Evolutionary conservation across 2,797 vertebrate genomes (phyloP).

Genomic region (Urosaurus nigricauda): DNA sequence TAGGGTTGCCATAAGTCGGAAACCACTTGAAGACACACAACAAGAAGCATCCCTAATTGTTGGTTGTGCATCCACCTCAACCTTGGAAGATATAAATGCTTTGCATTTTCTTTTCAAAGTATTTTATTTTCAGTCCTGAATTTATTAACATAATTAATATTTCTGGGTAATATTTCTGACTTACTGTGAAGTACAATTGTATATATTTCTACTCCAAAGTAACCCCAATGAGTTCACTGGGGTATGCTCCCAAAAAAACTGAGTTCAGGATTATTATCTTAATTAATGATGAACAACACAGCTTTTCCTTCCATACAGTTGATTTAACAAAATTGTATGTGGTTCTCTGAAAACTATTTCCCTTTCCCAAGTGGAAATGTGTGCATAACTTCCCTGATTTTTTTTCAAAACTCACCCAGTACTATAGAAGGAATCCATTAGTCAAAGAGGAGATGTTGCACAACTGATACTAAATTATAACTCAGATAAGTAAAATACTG

Average conservation of each 20-base stretch:
- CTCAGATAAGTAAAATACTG: not conserved
- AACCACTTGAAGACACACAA: too few relatives aligned
- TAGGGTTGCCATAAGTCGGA: too few relatives aligned
- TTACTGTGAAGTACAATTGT: not conserved
- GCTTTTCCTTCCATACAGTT: not conserved
- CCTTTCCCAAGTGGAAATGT: not conserved
- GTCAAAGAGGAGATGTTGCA: not conserved
- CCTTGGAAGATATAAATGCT: too few relatives aligned
- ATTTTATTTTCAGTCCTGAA: too few relatives aligned
- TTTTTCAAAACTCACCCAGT: not conserved
- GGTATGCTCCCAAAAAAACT: not conserved
- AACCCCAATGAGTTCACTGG: not conserved
- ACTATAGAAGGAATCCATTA: constrained; percentile 4
- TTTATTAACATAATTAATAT: too few relatives aligned
- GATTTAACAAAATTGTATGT: not conserved
- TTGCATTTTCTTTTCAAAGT: too few relatives aligned
- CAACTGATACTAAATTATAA: not conserved
- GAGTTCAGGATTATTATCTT: not conserved
- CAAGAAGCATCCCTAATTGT: too few relatives aligned
- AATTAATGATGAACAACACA: not conserved
- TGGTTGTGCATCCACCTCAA: too few relatives aligned
- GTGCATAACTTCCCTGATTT: not conserved
- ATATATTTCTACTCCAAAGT: not conserved
- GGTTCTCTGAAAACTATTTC: not conserved
- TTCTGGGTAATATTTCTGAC: not conserved